Conservation (phyloP, 1,140 invertebrate species). For the fruit fly (Drosophila melanogaster) region DNA sequence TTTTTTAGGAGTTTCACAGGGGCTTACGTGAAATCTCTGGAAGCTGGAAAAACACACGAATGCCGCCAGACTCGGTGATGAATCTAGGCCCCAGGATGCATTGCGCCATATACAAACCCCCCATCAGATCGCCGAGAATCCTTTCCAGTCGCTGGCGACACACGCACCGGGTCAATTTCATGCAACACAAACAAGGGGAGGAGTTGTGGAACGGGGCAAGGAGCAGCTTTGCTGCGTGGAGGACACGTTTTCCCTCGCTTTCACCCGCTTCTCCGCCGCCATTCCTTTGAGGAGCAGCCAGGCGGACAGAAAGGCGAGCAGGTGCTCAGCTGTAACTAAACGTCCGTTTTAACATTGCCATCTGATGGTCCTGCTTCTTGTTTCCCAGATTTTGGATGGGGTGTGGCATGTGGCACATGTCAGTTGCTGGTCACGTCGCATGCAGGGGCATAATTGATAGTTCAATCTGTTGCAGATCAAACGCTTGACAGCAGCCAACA, state of each 20-base stretch:
- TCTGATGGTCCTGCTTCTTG: slow-evolving; percentile 34
- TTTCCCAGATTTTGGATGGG: slow-evolving; percentile 6
- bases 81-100: slow-evolving; percentile 56
- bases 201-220: background rate
- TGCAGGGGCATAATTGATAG: slow-evolving; percentile 74
- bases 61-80: slow-evolving; percentile 18
- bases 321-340: slow-evolving; percentile 80
- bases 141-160: slow-evolving; percentile 43
- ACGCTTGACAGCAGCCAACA: slow-evolving; percentile 79
- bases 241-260: slow-evolving; percentile 56
- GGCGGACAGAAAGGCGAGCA: slow-evolving; percentile 53
- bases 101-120: slow-evolving; percentile 27
- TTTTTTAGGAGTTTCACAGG: background rate
- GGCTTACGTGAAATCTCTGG: slow-evolving; percentile 4
- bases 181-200: slow-evolving; percentile 51
- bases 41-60: background rate
- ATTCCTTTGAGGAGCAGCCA: slow-evolving; percentile 63
- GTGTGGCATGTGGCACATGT: slow-evolving; percentile 46
- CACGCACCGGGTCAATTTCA: slow-evolving; percentile 79
- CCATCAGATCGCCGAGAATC: slow-evolving; percentile 10
- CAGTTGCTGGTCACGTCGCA: slow-evolving; percentile 64
- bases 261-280: slow-evolving; percentile 11
- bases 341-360: slow-evolving; percentile 67
- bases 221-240: slow-evolving; percentile 45
- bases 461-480: slow-evolving; percentile 82